These are phyloP conservation scores for Meles meles DNA, from an alignment of 2,113 vertebrate species.

Conservation along the genomic window DNA sequence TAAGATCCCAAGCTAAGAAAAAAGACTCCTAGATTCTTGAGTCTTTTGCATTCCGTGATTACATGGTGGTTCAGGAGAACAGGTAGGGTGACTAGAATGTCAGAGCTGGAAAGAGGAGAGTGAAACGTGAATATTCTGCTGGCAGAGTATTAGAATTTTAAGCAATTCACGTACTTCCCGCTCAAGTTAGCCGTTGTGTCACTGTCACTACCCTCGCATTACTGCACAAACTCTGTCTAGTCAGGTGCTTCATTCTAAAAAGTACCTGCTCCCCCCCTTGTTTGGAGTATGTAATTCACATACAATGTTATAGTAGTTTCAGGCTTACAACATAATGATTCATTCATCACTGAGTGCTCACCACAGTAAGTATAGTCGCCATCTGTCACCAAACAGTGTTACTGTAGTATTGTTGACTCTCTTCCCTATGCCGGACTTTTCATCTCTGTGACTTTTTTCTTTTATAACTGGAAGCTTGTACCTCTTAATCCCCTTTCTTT, in stretches of 20 bases:
- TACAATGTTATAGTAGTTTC: neutral
- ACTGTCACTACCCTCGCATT: neutral
- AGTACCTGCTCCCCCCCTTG: neutral
- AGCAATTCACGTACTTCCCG: neutral
- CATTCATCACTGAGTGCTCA: neutral
- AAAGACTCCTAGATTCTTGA: neutral
- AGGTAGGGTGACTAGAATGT: neutral
- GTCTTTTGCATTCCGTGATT: neutral
- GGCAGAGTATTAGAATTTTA: neutral
- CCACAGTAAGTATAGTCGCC: neutral
- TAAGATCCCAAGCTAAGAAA: neutral
- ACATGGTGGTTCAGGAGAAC: neutral
- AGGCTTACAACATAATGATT: neutral
- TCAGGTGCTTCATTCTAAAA: neutral
- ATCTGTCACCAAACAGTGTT: neutral
- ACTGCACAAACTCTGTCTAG: neutral
- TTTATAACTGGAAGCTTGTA: neutral
- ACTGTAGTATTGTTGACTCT: neutral
- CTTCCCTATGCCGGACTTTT: neutral
- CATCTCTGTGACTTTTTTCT: neutral
- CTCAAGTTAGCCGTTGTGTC: neutral
- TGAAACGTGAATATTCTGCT: neutral
- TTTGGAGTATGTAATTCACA: neutral
- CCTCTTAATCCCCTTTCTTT: neutral
- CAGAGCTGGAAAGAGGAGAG: neutral